Percentiles rank a stretch among this genome's conserved stretches.
Evolutionary conservation across 2,113 vertebrate genomes (phyloP).

Genomic region (Eptesicus fuscus): DNA sequence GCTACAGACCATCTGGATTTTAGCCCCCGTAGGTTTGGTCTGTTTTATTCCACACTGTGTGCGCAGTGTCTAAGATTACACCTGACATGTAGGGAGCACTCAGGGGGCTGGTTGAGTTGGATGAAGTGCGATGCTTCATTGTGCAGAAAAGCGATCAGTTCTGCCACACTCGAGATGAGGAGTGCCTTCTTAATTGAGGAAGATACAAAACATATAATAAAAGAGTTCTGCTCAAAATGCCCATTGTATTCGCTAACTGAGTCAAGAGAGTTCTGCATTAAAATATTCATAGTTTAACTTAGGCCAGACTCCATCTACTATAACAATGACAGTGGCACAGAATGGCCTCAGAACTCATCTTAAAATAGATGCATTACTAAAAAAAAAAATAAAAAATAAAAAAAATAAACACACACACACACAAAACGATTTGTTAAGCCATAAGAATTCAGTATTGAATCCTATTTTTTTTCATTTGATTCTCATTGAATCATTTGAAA

Average conservation of each 20-base stretch:
- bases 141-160: not conserved
- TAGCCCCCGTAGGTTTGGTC: not conserved
- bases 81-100: not conserved
- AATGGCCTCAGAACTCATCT: constrained; percentile 1
- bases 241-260: not conserved
- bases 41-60: not conserved
- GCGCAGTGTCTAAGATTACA: not conserved
- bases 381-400: not conserved
- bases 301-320: not conserved
- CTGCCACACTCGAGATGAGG: not conserved
- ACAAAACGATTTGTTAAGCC: not conserved
- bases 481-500: constrained; percentile 48
- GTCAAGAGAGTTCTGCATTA: not conserved
- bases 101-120: not conserved
- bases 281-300: constrained; percentile 34
- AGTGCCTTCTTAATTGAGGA: not conserved
- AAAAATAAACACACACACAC: not conserved
- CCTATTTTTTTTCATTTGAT: constrained; percentile 7
- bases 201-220: not conserved
- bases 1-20: not conserved
- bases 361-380: not conserved
- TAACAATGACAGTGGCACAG: not conserved
- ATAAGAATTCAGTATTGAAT: constrained; percentile 6
- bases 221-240: not conserved
- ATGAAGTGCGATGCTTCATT: not conserved